Evolutionary conservation across 2,888 invertebrate genomes (phyloP).

Genomic region (Stenichneumon culpator): DNA sequence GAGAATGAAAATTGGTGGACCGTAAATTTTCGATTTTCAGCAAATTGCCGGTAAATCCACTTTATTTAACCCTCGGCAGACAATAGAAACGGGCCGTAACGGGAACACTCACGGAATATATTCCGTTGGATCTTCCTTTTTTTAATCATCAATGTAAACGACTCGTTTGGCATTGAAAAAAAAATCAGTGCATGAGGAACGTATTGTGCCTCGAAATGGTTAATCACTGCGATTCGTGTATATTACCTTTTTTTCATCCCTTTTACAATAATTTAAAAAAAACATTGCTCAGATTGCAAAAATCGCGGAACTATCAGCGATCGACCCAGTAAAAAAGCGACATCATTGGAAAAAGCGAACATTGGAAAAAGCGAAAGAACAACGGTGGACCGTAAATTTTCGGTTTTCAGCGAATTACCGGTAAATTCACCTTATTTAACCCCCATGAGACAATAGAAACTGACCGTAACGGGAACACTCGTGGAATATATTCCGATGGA

Average conservation of each 20-base stretch:
- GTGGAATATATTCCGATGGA: not conserved
- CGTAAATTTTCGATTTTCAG: not conserved
- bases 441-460: not conserved
- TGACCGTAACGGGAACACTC: not conserved
- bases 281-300: no score
- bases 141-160: no score
- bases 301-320: no score
- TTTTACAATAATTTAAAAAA: not conserved
- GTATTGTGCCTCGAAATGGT: no score
- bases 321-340: not conserved
- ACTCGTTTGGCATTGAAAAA: no score
- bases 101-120: not conserved
- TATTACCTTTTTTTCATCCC: not conserved
- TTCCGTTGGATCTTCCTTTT: not conserved
- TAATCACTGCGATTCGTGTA: no score
- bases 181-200: no score
- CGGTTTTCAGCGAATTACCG: not conserved
- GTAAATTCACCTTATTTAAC: constrained; percentile 1
- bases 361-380: not conserved
- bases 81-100: not conserved
- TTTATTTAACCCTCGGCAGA: not conserved
- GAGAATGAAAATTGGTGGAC: not conserved
- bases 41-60: not conserved
- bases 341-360: not conserved
- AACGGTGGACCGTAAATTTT: not conserved